Conservation (phyloP, 2,888 invertebrate genomes). For the Pomacea canaliculata region DNA sequence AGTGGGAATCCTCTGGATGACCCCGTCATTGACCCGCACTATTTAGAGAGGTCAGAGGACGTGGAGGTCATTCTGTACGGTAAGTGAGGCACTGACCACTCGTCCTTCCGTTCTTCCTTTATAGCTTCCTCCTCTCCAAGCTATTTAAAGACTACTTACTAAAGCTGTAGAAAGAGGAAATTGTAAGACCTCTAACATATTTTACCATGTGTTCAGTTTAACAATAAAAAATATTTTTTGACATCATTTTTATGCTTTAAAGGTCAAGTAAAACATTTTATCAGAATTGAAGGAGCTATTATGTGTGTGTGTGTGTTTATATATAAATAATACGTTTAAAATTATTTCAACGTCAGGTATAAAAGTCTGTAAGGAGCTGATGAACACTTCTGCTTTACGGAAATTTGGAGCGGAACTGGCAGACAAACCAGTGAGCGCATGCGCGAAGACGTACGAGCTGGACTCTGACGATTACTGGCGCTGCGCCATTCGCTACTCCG, state of each 20-base stretch:
- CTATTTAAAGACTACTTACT: too few species aligned
- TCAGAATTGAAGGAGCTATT: too few species aligned
- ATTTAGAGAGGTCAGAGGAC: neutral
- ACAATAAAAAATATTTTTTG: too few species aligned
- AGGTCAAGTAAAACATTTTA: too few species aligned
- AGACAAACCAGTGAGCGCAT: conserved; percentile 11
- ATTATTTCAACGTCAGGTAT: neutral
- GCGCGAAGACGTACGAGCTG: conserved; percentile 23
- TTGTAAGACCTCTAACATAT: too few species aligned
- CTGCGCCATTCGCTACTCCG: conserved; percentile 34
- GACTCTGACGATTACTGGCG: conserved; percentile 44
- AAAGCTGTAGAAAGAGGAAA: too few species aligned
- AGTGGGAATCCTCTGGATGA: neutral
- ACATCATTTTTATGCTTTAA: too few species aligned
- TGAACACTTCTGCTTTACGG: conserved; percentile 2
- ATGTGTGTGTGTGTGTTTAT: too few species aligned
- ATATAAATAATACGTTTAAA: too few species aligned
- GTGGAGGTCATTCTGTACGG: neutral
- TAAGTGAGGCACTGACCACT: neutral
- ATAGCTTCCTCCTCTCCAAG: too few species aligned
- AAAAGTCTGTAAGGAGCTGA: conserved; percentile 6
- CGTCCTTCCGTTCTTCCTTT: too few species aligned
- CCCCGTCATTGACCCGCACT: neutral
- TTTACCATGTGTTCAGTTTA: too few species aligned
- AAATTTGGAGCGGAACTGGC: conserved; percentile 19